These are phyloP conservation scores for Strix occidentalis DNA, from an alignment of 2,797 vertebrate genomes.

Conservation along the genomic window DNA sequence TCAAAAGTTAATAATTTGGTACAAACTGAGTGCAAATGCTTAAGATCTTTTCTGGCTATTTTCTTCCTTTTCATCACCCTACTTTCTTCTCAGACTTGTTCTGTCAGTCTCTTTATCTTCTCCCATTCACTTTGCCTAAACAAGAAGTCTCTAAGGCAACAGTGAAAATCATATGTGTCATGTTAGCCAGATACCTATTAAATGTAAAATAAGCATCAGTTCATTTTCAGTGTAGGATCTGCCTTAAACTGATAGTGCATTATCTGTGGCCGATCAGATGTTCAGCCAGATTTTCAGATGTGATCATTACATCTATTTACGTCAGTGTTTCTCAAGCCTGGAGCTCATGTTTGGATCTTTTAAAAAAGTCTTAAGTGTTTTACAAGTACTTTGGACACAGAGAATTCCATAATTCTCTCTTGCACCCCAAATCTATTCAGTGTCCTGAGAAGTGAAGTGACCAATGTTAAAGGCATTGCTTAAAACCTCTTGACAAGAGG, in stretches of 20 bases:
- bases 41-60: background rate
- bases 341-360: background rate
- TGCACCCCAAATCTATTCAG: accelerated
- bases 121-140: background rate
- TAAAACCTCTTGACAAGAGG: background rate
- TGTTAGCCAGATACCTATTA: background rate
- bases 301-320: background rate
- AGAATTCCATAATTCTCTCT: background rate
- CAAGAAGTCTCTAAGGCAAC: background rate
- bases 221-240: background rate
- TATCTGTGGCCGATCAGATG: background rate
- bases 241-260: background rate
- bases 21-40: background rate
- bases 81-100: background rate
- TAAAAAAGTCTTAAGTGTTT: background rate
- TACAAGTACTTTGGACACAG: background rate
- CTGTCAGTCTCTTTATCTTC: background rate
- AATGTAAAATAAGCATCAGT: background rate
- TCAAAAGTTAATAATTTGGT: background rate
- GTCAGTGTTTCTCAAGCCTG: background rate
- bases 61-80: background rate
- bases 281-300: background rate
- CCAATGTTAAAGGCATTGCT: background rate
- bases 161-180: background rate
- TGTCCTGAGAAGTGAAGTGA: background rate